Conservation (phyloP, 2,113 vertebrate species). For the Saccopteryx leptura region DNA sequence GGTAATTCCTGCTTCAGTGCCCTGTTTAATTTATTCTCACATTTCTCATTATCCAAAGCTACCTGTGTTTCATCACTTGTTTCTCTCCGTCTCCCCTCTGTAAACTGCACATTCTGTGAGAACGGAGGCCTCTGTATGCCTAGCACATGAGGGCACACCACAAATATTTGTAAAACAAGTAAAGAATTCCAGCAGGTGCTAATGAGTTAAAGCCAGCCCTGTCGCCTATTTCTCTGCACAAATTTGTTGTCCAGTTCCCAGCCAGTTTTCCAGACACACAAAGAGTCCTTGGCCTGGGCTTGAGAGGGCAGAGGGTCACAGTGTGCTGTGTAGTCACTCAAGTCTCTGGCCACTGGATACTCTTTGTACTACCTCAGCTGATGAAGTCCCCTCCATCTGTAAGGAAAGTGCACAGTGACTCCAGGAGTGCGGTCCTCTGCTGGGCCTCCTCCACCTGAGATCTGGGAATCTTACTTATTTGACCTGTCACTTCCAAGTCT, state of each 20-base stretch:
- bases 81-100: not conserved
- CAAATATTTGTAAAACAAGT: not conserved
- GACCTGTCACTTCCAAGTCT: not conserved
- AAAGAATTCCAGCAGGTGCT: not conserved
- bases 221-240: not conserved
- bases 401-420: accelerated
- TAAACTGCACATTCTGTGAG: not conserved
- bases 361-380: not conserved
- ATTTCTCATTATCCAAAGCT: not conserved
- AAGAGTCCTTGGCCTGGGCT: not conserved
- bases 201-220: not conserved
- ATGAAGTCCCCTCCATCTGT: not conserved
- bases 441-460: accelerated
- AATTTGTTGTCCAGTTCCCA: not conserved
- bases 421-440: accelerated
- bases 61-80: not conserved
- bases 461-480: not conserved
- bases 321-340: not conserved
- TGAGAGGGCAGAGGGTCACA: constrained; percentile 22
- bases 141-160: accelerated
- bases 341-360: not conserved
- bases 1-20: not conserved
- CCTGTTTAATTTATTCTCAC: not conserved
- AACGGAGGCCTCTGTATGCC: not conserved
- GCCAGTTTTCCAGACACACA: constrained; percentile 45